These are phyloP conservation scores for Balaenoptera acutorostrata DNA, from an alignment of 2,113 vertebrate species.

Conservation along the genomic window DNA sequence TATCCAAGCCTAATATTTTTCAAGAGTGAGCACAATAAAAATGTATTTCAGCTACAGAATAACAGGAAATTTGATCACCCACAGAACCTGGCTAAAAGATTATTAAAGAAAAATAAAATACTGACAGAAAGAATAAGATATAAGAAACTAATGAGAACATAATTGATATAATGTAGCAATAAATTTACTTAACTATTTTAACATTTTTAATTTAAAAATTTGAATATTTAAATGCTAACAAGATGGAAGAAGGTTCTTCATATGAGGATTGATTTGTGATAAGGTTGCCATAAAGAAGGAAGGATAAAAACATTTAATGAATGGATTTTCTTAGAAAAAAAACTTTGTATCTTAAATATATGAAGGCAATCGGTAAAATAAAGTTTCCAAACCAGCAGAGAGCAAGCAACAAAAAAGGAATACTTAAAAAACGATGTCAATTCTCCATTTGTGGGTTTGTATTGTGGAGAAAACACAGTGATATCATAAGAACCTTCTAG, in stretches of 20 bases:
- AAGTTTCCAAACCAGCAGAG: neutral
- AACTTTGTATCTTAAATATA: neutral
- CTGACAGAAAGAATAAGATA: neutral
- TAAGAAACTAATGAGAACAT: neutral
- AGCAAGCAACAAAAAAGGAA: neutral
- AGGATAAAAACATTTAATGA: neutral
- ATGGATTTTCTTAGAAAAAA: neutral
- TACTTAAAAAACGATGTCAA: neutral
- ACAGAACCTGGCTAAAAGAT: neutral
- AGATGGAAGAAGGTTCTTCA: neutral
- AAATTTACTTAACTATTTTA: neutral
- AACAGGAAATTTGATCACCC: neutral
- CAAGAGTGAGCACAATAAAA: slow-evolving; percentile 37
- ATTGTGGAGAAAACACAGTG: neutral
- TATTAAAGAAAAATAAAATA: neutral
- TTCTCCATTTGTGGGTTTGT: neutral
- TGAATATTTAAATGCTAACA: neutral
- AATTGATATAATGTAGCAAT: neutral
- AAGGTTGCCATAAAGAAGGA: neutral
- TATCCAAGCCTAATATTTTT: slow-evolving; percentile 39
- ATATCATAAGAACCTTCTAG: neutral
- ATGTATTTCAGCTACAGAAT: neutral
- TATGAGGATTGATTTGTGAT: neutral
- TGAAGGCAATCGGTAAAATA: neutral
- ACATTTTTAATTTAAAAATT: neutral